These are phyloP conservation scores for Temnothorax rugatulus DNA, from an alignment of 2,888 invertebrate genomes.

Conservation along the genomic window DNA sequence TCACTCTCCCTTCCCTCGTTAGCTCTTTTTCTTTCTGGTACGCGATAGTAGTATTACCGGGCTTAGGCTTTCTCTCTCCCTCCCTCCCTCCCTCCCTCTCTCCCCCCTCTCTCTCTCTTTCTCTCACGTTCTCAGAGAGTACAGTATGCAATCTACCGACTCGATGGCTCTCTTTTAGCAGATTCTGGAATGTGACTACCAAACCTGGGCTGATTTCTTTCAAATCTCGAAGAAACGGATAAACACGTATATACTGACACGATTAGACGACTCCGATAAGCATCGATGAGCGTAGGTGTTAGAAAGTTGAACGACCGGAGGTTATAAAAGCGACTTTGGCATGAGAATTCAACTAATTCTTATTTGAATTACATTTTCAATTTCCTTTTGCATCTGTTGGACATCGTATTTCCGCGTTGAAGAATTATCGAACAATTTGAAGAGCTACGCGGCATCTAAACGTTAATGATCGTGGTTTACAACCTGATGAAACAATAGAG, in stretches of 20 bases:
- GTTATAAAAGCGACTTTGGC: background rate
- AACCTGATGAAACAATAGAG: conserved; percentile 59
- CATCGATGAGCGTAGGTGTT: background rate
- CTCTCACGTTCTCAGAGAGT: conserved; percentile 68
- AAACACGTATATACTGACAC: background rate
- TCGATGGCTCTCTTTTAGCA: conserved; percentile 59
- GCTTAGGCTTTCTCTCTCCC: conserved; percentile 61
- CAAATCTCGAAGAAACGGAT: background rate
- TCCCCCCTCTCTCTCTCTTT: conserved; percentile 64
- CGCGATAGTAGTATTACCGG: conserved; percentile 55
- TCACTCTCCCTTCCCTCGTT: conserved; percentile 66
- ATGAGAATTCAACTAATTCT: background rate
- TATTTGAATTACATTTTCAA: background rate
- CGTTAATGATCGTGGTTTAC: conserved; percentile 31
- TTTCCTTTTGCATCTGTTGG: background rate
- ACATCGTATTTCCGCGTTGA: background rate
- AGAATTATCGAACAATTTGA: conserved; percentile 16
- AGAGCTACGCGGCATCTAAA: conserved; percentile 9
- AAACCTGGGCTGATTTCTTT: conserved; percentile 6
- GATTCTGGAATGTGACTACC: conserved; percentile 46
- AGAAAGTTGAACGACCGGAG: background rate
- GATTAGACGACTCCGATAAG: background rate
- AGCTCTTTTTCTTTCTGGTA: conserved; percentile 68
- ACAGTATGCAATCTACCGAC: conserved; percentile 57
- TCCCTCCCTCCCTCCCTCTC: conserved; percentile 64